Conservation (phyloP, 1,140 invertebrate species). For the Batillaria attramentaria region DNA sequence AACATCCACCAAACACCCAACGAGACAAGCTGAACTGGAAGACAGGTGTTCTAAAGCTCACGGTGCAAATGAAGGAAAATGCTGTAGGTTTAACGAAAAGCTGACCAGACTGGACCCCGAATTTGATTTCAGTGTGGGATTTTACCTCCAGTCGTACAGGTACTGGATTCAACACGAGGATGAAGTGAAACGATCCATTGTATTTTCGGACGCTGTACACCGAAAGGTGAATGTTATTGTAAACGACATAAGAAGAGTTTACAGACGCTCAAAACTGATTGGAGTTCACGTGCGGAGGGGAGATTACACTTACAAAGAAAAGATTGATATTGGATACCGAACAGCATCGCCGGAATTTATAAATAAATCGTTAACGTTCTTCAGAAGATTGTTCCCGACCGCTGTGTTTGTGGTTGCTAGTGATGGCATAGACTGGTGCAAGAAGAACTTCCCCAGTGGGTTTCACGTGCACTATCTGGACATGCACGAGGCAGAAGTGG, state of each 20-base stretch:
- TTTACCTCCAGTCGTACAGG: slow-evolving; percentile 56
- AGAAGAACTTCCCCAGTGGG: slow-evolving; percentile 7
- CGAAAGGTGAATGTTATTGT: slow-evolving; percentile 33
- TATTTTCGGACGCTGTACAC: slow-evolving; percentile 42
- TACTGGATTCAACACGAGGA: slow-evolving; percentile 48
- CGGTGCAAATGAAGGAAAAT: background rate
- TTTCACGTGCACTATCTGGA: slow-evolving; percentile 32
- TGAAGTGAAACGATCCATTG: slow-evolving; percentile 39
- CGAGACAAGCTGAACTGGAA: background rate
- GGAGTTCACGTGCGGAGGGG: slow-evolving; percentile 59
- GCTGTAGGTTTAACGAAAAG: slow-evolving; percentile 43
- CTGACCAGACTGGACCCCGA: slow-evolving; percentile 38
- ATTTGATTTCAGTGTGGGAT: slow-evolving; percentile 36
- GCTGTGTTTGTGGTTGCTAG: slow-evolving; percentile 49
- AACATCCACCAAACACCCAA: background rate
- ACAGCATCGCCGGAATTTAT: slow-evolving; percentile 41
- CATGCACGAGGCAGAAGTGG: slow-evolving; percentile 49
- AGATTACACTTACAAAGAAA: slow-evolving; percentile 39
- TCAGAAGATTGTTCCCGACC: slow-evolving; percentile 29
- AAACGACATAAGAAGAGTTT: slow-evolving; percentile 1
- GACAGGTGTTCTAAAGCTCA: background rate
- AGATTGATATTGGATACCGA: slow-evolving; percentile 36
- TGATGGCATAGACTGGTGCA: slow-evolving; percentile 50
- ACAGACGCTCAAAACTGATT: slow-evolving; percentile 33
- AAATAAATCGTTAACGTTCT: slow-evolving; percentile 45